Base-by-base conservation (phyloP, 1,140 invertebrate species). In the Cepaea nemoralis region DNA sequence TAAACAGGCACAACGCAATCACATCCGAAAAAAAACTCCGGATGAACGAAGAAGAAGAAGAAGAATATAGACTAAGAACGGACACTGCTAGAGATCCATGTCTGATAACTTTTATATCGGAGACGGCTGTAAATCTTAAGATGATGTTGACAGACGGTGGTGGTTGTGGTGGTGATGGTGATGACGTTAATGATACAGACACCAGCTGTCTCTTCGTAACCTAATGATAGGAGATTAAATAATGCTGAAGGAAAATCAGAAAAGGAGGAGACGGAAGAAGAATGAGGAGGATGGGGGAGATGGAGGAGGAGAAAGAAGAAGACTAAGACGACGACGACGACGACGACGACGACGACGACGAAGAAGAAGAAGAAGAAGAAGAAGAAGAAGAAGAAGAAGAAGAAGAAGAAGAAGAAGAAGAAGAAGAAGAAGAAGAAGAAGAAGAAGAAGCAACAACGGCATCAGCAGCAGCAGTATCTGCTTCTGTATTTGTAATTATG, bases 361-460 rank as follows among this genome's bases (percentile, higher is more conserved):
- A 39, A 77, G 75, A 59, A 55, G 48, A 42, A 77, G 76, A 66
- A 55, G 35, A 42, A 66, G 76, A 37, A 35, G 37, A 42, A 66
- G 76, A 42, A 40, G 55, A 27, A 55, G 27, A 42, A 66, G 55
- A 37, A 35, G 31, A 31, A 40, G 55, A 40, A 42, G 10, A 55
- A 42, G 39, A 77, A 42, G 48, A 55, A n/a, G 33, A 77, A 42
- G 48, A 55, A 66, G 35, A 63, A 42, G 59, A 55, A 39, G 50
- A 55, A n/a, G 50, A 55, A n/a, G 50, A 55, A n/a, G 50, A 22
- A n/a, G 24, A 55, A 45, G 35, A 45, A n/a, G 50, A 55, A 67
- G 76, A 67, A 63, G n/a, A 35, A 40, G 37, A 66, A 48, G n/a
- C n/a, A n/a, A n/a, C 2, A 50, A 19, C 35, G 27, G 55, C n/a